phyloP scores from a whole-genome alignment of 2,888 invertebrate species.

The Pyrrhosoma nymphula region DNA sequence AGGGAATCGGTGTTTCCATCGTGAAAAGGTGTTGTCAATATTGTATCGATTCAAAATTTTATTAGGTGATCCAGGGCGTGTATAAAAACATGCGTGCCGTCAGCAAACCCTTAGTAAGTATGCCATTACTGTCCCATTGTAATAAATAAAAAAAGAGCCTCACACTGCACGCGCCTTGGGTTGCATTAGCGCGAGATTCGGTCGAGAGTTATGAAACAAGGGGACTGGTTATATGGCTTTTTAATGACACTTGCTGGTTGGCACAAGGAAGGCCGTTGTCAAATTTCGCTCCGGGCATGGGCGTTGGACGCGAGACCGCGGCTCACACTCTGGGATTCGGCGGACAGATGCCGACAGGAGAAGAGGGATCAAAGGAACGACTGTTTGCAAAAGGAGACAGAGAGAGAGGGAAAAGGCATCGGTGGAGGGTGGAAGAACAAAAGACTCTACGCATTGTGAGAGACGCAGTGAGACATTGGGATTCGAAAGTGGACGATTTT shows the following conservation, averaged over 20 bases:
- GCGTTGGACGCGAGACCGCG: background rate
- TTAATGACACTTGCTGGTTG: background rate
- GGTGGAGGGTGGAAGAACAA: background rate
- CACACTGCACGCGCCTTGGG: too few relatives aligned
- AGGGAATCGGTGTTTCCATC: too few relatives aligned
- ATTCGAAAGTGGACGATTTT: background rate
- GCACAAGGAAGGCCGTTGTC: background rate
- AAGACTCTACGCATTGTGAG: background rate
- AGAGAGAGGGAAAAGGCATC: background rate
- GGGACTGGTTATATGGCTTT: background rate
- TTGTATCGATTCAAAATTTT: too few relatives aligned
- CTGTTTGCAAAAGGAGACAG: background rate
- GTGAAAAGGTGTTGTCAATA: too few relatives aligned
- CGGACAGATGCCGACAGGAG: background rate
- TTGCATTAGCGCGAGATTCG: background rate
- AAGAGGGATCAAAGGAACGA: background rate
- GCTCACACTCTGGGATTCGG: background rate
- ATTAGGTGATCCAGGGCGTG: too few relatives aligned
- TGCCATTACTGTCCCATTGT: too few relatives aligned
- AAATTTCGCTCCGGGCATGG: background rate
- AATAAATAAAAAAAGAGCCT: too few relatives aligned
- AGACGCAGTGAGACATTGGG: background rate
- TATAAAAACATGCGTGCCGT: too few relatives aligned
- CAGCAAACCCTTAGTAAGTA: too few relatives aligned
- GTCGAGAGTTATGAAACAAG: background rate